Percentiles rank a stretch among this genome's conserved stretches.
These are phyloP conservation scores for Tolypeutes matacus DNA, from an alignment of 2,797 vertebrate species.

Conservation along the genomic window DNA sequence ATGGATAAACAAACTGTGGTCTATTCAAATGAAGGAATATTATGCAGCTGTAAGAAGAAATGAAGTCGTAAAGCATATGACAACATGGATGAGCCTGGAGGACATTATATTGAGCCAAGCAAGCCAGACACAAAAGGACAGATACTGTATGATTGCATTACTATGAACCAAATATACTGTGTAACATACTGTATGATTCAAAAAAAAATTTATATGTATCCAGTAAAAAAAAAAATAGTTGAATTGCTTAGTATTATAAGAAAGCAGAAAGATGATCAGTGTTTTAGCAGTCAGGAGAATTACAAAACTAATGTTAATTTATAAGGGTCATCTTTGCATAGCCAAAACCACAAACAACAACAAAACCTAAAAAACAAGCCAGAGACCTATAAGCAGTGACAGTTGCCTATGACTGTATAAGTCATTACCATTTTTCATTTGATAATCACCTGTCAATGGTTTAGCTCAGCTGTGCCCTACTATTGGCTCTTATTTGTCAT, in stretches of 20 bases:
- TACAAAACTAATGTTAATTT: conserved; percentile 47
- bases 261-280: conserved; percentile 27
- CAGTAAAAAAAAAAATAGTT: no score
- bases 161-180: no score
- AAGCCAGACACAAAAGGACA: no score
- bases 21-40: no score
- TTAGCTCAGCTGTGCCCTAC: conserved; percentile 84
- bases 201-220: no score
- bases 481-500: conserved; percentile 86
- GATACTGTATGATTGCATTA: no score
- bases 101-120: no score
- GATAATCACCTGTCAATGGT: conserved; percentile 85
- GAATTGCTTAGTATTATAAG: conserved; percentile 9
- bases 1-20: no score
- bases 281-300: conserved; percentile 48
- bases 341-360: conserved; percentile 65
- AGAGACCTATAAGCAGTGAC: conserved; percentile 80
- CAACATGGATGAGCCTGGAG: no score
- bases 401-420: conserved; percentile 83
- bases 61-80: no score
- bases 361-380: conserved; percentile 55
- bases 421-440: conserved; percentile 83
- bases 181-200: no score
- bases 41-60: no score
- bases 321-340: conserved; percentile 69